These are phyloP conservation scores for Regulus satrapa DNA, from an alignment of 2,113 vertebrate species.

Conservation along the genomic window DNA sequence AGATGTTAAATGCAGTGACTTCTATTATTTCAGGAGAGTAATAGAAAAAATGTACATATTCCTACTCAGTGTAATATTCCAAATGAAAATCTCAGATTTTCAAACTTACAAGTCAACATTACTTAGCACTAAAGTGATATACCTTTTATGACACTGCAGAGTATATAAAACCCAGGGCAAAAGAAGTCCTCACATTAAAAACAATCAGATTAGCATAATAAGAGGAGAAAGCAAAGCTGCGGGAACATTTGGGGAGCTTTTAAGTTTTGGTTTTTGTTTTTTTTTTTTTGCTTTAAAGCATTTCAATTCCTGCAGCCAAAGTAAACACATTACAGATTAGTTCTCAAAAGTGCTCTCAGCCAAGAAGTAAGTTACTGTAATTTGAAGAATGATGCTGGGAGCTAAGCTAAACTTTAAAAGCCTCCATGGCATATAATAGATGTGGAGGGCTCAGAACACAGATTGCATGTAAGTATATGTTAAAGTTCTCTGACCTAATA, in stretches of 20 bases:
- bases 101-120: background rate
- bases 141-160: conserved; percentile 32
- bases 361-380: conserved; percentile 10
- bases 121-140: background rate
- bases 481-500: background rate
- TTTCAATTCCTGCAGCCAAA: conserved; percentile 39
- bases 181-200: conserved; percentile 46
- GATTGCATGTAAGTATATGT: background rate
- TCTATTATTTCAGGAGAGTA: background rate
- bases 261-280: too few relatives aligned
- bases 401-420: background rate
- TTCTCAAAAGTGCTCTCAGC: conserved; percentile 33
- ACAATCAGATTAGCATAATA: conserved; percentile 53
- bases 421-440: background rate
- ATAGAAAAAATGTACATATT: background rate
- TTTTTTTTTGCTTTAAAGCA: conserved; percentile 11
- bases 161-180: conserved; percentile 4
- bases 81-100: background rate
- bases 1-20: background rate
- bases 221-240: conserved; percentile 16
- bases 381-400: background rate
- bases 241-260: conserved; percentile 10
- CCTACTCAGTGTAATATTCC: background rate
- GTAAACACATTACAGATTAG: conserved; percentile 28
- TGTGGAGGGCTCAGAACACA: background rate